Evolutionary conservation across 1,140 invertebrate genomes (phyloP).

Genomic region (Hyles vespertilio): DNA sequence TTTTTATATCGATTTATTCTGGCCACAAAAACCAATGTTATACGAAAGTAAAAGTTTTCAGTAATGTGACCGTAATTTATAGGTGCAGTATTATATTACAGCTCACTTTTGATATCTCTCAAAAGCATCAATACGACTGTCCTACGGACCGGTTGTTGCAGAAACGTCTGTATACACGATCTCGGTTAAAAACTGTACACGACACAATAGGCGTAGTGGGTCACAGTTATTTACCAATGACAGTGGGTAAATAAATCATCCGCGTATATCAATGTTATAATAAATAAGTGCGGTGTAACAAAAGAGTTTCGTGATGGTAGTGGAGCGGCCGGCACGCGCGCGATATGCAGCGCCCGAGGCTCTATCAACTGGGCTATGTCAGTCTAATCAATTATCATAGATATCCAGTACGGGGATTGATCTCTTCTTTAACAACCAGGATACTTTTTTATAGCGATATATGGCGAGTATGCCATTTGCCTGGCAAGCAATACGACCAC

Average conservation of each 20-base stretch:
- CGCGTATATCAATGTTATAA: conserved; percentile 47
- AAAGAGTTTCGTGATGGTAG: conserved; percentile 46
- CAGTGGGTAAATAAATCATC: conserved; percentile 58
- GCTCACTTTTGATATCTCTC: conserved; percentile 26
- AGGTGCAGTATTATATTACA: conserved; percentile 22
- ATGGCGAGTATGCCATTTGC: too few species aligned
- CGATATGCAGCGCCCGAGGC: conserved; percentile 20
- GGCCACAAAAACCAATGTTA: conserved; percentile 1
- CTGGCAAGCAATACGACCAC: too few species aligned
- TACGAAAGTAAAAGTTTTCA: conserved; percentile 27
- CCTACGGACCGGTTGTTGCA: conserved; percentile 29
- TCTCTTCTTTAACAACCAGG: too few species aligned
- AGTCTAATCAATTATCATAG: conserved; percentile 52
- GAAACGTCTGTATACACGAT: conserved; percentile 17
- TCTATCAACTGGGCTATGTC: conserved; percentile 52
- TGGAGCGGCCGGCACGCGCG: conserved; percentile 27
- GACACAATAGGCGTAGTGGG: conserved; percentile 31
- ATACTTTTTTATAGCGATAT: too few species aligned
- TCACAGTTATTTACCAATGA: conserved; percentile 39
- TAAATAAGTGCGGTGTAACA: conserved; percentile 42
- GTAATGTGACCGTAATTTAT: conserved; percentile 31
- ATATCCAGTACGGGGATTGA: too few species aligned
- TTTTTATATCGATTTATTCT: too few species aligned
- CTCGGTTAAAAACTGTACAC: conserved; percentile 19
- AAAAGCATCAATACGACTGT: conserved; percentile 22